These are phyloP conservation scores for Patagioenas fasciata DNA, from an alignment of 2,113 vertebrate species.

Conservation along the genomic window DNA sequence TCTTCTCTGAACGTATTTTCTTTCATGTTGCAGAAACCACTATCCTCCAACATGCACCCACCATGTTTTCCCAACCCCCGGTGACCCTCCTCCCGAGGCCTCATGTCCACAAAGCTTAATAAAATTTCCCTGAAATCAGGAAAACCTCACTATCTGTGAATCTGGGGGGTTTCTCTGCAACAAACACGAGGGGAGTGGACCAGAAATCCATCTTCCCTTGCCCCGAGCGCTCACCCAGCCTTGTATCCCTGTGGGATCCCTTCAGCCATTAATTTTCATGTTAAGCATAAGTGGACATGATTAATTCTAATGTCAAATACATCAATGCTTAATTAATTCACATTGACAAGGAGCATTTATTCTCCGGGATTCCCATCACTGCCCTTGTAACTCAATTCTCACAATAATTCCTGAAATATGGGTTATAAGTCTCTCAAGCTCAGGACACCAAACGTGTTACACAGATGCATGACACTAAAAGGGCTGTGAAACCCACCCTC, in stretches of 20 bases:
- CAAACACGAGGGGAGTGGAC: rapidly evolving
- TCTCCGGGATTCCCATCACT: not conserved
- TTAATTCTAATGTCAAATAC: not conserved
- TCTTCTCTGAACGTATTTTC: not conserved
- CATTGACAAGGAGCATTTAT: not conserved
- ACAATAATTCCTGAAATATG: not conserved
- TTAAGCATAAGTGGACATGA: rapidly evolving
- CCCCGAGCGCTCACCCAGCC: not conserved
- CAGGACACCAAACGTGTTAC: rapidly evolving
- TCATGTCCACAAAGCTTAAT: not conserved
- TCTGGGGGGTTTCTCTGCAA: not conserved
- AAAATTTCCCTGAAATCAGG: not conserved
- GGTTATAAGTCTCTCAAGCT: not conserved
- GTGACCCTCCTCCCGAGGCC: not conserved
- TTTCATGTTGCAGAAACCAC: not conserved
- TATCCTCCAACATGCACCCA: not conserved
- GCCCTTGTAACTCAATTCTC: not conserved
- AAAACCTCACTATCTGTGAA: not conserved
- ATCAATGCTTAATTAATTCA: not conserved
- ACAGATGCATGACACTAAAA: rapidly evolving
- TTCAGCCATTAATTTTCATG: not conserved
- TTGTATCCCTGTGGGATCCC: not conserved
- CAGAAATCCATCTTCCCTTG: rapidly evolving
- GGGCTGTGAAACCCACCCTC: not conserved
- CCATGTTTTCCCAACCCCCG: not conserved